Percentiles rank a stretch among this genome's conserved stretches.
Evolutionary conservation across 2,797 vertebrate genomes (phyloP).

Genomic region (Galago senegalensis): DNA sequence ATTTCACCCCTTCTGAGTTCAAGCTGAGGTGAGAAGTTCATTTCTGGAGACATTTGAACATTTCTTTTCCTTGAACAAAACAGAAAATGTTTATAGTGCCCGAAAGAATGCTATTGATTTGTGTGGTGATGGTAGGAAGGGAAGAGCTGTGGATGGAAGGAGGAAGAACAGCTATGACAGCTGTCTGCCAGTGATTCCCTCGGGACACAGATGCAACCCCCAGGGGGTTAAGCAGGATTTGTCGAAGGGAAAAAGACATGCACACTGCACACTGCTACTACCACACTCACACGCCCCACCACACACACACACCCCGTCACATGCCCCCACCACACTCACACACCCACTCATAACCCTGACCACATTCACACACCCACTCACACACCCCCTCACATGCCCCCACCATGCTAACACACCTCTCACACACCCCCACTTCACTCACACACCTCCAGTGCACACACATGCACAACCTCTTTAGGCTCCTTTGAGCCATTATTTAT

Average conservation of each 20-base stretch:
- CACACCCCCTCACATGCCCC: no score
- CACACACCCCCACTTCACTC: neutral
- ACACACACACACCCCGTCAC: no score
- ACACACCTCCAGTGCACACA: neutral
- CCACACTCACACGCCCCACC: fast-evolving
- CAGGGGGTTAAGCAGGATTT: neutral
- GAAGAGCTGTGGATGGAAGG: neutral
- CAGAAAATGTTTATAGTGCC: neutral
- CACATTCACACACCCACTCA: neutral
- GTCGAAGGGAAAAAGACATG: neutral
- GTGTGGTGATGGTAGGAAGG: neutral
- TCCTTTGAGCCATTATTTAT: neutral
- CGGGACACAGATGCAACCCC: neutral
- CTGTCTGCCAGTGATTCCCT: neutral
- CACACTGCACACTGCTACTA: neutral
- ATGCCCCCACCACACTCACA: neutral
- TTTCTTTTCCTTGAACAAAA: neutral
- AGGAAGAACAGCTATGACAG: neutral
- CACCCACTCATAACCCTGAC: neutral
- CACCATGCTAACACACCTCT: no score
- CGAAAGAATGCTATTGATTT: neutral
- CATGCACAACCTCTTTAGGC: neutral
- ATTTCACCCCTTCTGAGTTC: neutral
- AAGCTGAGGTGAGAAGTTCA: neutral
- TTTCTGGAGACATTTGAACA: neutral